phyloP scores from a whole-genome alignment of 1,140 invertebrate genomes.

The Reticulitermes speratus region DNA sequence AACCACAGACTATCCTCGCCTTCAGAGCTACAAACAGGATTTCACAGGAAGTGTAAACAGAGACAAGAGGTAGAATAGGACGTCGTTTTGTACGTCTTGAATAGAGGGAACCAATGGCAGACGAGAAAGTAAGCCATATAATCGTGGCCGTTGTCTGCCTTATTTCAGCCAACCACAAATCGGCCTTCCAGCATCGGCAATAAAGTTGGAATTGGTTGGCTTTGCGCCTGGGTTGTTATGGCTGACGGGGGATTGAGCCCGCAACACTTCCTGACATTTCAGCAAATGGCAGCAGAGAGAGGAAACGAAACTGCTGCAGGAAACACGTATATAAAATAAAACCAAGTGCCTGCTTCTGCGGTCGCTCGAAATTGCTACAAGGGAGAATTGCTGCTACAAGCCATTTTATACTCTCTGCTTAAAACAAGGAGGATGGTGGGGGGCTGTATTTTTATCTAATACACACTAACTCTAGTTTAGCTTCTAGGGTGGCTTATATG shows the following conservation, averaged over 20 bases:
- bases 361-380: no score
- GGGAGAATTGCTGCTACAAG: no score
- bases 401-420: no score
- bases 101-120: not conserved
- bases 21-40: not conserved
- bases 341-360: not conserved
- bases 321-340: constrained; percentile 31
- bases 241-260: constrained; percentile 31
- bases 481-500: no score
- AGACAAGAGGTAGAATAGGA: no score
- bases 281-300: constrained; percentile 26
- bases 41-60: not conserved
- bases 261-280: constrained; percentile 32
- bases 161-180: constrained; percentile 30
- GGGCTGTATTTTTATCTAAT: no score
- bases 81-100: not conserved
- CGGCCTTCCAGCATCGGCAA: constrained; percentile 23
- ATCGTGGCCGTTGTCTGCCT: no score
- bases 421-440: no score
- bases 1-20: not conserved
- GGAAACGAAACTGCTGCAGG: not conserved
- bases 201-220: constrained; percentile 34
- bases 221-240: constrained; percentile 28
- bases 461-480: no score
- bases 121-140: no score